Base-by-base conservation (phyloP, 2,113 vertebrate species). In the Ceyx margarethae region DNA sequence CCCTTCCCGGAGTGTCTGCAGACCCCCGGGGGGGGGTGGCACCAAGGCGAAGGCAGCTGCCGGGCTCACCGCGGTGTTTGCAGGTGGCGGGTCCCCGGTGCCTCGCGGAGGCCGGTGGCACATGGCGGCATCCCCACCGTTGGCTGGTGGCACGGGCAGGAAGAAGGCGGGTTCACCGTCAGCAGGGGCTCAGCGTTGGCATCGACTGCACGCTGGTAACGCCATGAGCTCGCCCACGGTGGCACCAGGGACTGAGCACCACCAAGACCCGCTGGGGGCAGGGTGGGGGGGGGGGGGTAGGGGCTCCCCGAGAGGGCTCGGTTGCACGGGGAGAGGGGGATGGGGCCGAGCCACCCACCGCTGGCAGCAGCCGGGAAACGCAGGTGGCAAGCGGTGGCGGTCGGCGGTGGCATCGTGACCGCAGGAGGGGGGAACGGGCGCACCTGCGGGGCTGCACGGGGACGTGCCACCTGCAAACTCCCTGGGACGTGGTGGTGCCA, bases 401-500 rank as follows among this genome's bases (percentile, higher is more conserved):
- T 31, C 9, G 6, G 10, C 6, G 31, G 40, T 2, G 77, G 62
- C 29, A 10, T 5, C 60, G 5, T 5, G 26, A 50, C 43, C 9
- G 8, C 26, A 28, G 26, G 29, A 1, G 17, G 54, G 15, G 22
- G 25, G 37, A 28, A 11, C 3, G 23, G 22, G 7, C 20, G 18
- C 56, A 54, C 15, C 68, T 37, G 68, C 56, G 6, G 67, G 67
- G 80, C 45, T 43, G 33, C 28, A 0, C 2, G 6, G n/a, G 20
- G 5, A 51, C 17, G 13, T 9, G 22, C 15, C 17, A 50, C 19
- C 22, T 45, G 20, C 13, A 15, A 11, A 25, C 1, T 6, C 14
- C 22, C 9, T 1, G 3, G 21, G 13, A 22, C 0, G 12, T 26
- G 7, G 20, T 2, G 7, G 5, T 7, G 1, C 31, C 10, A 16